A percentile compares a stretch with the other conserved stretches of the same genome.
These are phyloP conservation scores for Cryptotermes secundus DNA, from an alignment of 1,140 invertebrate species.

Conservation along the genomic window DNA sequence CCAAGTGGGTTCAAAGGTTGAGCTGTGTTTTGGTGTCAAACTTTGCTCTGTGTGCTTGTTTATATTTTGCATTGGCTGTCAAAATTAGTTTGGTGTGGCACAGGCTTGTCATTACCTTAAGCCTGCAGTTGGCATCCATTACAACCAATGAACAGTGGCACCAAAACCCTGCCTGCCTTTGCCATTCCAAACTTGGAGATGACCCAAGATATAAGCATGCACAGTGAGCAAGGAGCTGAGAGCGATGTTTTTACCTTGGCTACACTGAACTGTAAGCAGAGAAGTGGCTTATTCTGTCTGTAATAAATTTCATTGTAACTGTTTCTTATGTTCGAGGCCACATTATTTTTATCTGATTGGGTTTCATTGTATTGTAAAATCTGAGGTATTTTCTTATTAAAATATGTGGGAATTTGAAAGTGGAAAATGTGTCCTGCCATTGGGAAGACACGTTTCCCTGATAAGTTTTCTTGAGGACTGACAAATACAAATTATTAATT, in stretches of 20 bases:
- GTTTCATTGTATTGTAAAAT: too few relatives aligned
- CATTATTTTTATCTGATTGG: too few relatives aligned
- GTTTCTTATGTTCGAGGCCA: too few relatives aligned
- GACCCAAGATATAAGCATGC: slow-evolving; percentile 58
- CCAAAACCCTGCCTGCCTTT: slow-evolving; percentile 68
- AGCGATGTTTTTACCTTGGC: background rate
- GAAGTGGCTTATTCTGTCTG: too few relatives aligned
- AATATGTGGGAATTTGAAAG: too few relatives aligned
- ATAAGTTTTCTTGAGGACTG: too few relatives aligned
- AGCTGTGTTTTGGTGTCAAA: slow-evolving; percentile 61
- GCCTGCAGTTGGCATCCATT: slow-evolving; percentile 5
- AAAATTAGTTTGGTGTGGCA: slow-evolving; percentile 57
- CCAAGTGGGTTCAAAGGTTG: slow-evolving; percentile 58
- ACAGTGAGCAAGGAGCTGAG: slow-evolving; percentile 47
- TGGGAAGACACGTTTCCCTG: too few relatives aligned
- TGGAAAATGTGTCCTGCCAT: too few relatives aligned
- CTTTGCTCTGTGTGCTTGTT: slow-evolving; percentile 60
- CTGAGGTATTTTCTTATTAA: too few relatives aligned
- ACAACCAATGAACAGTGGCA: slow-evolving; percentile 50
- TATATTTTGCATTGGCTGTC: slow-evolving; percentile 47
- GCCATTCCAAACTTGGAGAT: slow-evolving; percentile 61
- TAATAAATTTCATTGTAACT: too few relatives aligned
- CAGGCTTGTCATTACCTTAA: slow-evolving; percentile 41
- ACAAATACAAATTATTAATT: too few relatives aligned
- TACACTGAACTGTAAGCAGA: too few relatives aligned